phyloP scores from a whole-genome alignment of 2,113 vertebrate genomes.

The Cervus canadensis region DNA sequence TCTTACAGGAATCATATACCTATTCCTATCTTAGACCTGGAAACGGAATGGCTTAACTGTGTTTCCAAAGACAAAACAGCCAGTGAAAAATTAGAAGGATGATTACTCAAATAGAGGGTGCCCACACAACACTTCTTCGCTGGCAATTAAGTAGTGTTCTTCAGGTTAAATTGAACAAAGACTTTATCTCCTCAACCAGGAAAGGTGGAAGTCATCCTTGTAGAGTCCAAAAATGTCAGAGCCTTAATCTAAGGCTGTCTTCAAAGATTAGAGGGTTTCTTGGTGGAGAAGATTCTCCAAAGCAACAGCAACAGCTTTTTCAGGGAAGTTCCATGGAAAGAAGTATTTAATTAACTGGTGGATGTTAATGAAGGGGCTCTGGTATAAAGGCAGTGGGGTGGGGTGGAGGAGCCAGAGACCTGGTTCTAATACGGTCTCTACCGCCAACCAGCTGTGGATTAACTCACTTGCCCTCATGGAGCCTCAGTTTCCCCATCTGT shows the following conservation, averaged over 20 bases:
- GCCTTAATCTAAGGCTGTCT: background rate
- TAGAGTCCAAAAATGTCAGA: background rate
- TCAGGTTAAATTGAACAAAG: background rate
- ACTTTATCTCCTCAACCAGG: background rate
- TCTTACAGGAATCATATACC: background rate
- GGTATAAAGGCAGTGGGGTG: background rate
- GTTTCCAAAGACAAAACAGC: background rate
- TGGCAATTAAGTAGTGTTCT: background rate
- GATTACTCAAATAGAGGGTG: background rate
- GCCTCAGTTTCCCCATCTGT: background rate
- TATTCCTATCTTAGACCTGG: background rate
- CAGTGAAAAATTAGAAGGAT: background rate
- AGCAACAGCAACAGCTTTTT: background rate
- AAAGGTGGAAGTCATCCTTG: background rate
- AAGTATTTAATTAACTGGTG: background rate
- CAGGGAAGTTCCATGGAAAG: background rate
- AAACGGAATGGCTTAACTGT: background rate
- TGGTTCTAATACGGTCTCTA: background rate
- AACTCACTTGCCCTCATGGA: background rate
- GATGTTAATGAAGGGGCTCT: background rate
- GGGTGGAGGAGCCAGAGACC: background rate
- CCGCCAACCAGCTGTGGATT: background rate
- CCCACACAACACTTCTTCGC: background rate
- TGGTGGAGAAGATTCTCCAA: background rate
- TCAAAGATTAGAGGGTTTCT: background rate